Base-by-base conservation (phyloP, 1,140 invertebrate species). In the Parapsyche elsis region DNA sequence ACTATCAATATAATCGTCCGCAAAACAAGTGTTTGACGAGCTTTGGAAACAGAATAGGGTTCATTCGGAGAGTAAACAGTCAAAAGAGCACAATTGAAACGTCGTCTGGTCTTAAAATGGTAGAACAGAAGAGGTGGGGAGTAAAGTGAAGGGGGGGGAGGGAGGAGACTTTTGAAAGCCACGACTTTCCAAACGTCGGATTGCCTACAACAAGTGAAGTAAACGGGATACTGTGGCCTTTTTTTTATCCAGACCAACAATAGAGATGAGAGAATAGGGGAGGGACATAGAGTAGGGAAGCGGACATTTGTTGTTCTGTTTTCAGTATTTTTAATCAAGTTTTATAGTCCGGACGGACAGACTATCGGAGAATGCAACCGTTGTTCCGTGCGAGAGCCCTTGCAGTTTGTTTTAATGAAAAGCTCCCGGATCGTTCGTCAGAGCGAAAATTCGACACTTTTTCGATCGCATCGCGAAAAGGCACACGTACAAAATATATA, bases 261-360 rank as follows among this genome's bases (percentile, higher is more conserved):
- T 75, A 24, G 71, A 53, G 10, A 14, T 1, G 9, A 16, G 12
- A 64, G 75, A 26, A n/a, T n/a, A n/a, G n/a, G n/a, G n/a, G n/a
- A n/a, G n/a, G n/a, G n/a, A n/a, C n/a, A n/a, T n/a, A n/a, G n/a
- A n/a, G n/a, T n/a, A n/a, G n/a, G n/a, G n/a, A 77, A 16, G 46
- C 1, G 75, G 9, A 14, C 61, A 10, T 67, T 64, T n/a, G 61
- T 14, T 49, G 5, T 45, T 38, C n/a, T 46, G 38, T 64, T 16
- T 64, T 38, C 16, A 16, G 46, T 57, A 45, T 12, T 53, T 80
- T 80, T 80, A 80, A 80, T 80, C 79, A 80, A 80, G 79, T 80
- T 80, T 80, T 80, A 80, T 80, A 76, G 77, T 67, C 21, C 23
- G 44, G 57, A 38, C 73, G 19, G 59, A 76, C 45, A 16, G 61